Percentiles rank a stretch among this genome's conserved stretches.
phyloP scores from a whole-genome alignment of 2,797 vertebrate genomes.

The Siniperca obscura region DNA sequence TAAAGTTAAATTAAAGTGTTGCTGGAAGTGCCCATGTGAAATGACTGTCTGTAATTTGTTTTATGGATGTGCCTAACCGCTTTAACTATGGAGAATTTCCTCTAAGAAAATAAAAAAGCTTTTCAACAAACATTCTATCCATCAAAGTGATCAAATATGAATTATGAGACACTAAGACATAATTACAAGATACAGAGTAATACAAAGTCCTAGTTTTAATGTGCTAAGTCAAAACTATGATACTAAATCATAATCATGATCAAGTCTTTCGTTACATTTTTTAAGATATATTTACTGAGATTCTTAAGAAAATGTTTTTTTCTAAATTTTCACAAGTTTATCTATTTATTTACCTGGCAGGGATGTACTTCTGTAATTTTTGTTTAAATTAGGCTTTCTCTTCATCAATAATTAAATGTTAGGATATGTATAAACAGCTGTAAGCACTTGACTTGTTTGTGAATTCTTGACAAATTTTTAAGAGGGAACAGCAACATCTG shows the following conservation, averaged over 20 bases:
- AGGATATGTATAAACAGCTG: background rate
- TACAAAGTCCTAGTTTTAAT: background rate
- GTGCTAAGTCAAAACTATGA: background rate
- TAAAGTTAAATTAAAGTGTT: too few species aligned
- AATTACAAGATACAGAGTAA: background rate
- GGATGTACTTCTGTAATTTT: background rate
- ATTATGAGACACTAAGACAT: background rate
- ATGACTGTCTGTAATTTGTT: background rate
- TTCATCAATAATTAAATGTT: conserved; percentile 12
- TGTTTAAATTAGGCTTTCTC: conserved; percentile 28
- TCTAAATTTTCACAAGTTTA: background rate
- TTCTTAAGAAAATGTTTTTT: background rate
- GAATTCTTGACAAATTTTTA: conserved; percentile 30
- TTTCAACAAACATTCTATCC: background rate
- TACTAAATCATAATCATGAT: background rate
- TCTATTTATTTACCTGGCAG: background rate
- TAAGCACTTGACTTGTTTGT: conserved; percentile 29
- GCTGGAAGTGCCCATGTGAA: background rate
- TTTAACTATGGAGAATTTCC: background rate
- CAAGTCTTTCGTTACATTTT: background rate
- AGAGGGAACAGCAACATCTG: conserved; percentile 1
- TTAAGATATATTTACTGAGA: background rate
- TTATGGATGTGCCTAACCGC: background rate
- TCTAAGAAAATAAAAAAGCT: background rate
- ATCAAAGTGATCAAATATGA: background rate